A percentile compares a stretch with the other conserved stretches of the same genome.
phyloP scores from a whole-genome alignment of 2,797 vertebrate species.

The Leuciscus waleckii region DNA sequence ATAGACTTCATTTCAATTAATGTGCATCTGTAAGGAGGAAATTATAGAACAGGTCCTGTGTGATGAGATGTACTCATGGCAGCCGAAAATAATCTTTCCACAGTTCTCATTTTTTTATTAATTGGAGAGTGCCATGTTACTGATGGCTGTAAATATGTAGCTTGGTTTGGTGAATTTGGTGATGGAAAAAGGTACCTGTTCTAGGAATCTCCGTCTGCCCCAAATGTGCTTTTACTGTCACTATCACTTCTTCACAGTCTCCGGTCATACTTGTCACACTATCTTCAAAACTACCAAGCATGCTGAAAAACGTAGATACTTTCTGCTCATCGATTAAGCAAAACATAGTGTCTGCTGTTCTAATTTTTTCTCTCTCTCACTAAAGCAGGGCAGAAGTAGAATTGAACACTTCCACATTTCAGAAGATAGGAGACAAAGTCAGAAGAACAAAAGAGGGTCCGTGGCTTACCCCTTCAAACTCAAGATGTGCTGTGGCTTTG shows the following conservation, averaged over 20 bases:
- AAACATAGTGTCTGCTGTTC: not conserved
- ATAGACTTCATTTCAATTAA: not conserved
- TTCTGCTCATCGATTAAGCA: not conserved
- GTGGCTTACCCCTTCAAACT: constrained; percentile 22
- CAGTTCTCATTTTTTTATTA: not conserved
- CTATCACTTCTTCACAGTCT: constrained; percentile 8
- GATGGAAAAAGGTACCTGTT: not conserved
- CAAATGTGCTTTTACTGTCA: not conserved
- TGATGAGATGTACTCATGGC: not conserved
- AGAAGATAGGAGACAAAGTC: not conserved
- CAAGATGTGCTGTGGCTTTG: constrained; percentile 21
- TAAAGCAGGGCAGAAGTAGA: constrained; percentile 54
- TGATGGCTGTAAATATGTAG: not conserved
- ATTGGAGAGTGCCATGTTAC: not conserved
- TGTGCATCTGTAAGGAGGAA: not conserved
- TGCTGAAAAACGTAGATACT: not conserved
- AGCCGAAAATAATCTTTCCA: not conserved
- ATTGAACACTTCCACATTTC: not conserved
- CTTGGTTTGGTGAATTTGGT: not conserved
- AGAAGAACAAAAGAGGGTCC: not conserved
- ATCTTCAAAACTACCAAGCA: not conserved
- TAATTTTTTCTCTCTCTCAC: not conserved
- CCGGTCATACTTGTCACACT: not conserved
- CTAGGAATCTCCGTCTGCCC: constrained; percentile 9
- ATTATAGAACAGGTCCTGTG: constrained; percentile 13